Evolutionary conservation across 2,113 vertebrate species (phyloP).

Genomic region (Oreochromis aureus): DNA sequence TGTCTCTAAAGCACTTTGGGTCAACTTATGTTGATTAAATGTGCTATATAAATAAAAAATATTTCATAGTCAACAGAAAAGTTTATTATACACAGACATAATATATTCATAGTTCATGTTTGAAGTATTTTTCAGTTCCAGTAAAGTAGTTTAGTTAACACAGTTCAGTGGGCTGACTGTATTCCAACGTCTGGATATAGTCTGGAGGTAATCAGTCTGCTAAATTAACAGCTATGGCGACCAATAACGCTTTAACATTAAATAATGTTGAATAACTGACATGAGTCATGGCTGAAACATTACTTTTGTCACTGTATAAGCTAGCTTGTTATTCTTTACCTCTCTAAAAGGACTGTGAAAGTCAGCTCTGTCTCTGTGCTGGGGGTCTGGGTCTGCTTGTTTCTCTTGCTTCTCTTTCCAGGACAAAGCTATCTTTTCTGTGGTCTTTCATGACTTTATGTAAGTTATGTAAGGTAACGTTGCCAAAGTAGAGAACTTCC

Average conservation of each 20-base stretch:
- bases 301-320: not conserved
- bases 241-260: not conserved
- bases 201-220: not conserved
- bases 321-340: not conserved
- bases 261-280: not conserved
- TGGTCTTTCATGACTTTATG: not conserved
- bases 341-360: not conserved
- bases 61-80: rapidly evolving
- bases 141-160: not conserved
- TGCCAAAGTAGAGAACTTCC: not conserved
- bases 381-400: not conserved
- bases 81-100: not conserved
- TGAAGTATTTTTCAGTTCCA: not conserved
- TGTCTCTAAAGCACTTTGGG: not conserved
- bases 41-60: not conserved
- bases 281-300: not conserved
- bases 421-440: not conserved
- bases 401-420: not conserved
- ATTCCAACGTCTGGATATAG: not conserved
- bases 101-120: not conserved
- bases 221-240: not conserved
- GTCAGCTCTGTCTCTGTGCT: not conserved
- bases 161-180: not conserved
- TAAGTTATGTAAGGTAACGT: not conserved
- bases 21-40: not conserved